Conservation (phyloP, 2,113 vertebrate species). For the Prinia subflava region DNA sequence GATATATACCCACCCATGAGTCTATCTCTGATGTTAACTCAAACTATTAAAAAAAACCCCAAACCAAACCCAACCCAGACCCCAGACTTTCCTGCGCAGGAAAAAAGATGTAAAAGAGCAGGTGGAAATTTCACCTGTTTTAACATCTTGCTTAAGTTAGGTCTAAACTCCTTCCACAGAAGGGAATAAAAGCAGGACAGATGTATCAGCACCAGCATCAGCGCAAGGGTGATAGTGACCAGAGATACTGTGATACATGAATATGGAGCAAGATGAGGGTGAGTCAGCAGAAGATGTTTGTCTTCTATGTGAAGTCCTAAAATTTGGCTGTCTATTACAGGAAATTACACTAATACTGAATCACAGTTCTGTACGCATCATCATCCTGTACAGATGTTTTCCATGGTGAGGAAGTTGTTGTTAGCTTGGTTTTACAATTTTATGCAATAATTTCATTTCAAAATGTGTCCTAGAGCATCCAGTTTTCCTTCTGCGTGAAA, state of each 20-base stretch:
- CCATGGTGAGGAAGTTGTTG: neutral
- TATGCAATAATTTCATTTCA: neutral
- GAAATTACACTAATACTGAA: constrained; percentile 9
- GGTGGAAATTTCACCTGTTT: neutral
- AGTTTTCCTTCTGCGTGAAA: neutral
- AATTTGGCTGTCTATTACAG: neutral
- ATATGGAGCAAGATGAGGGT: neutral
- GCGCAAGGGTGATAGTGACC: neutral
- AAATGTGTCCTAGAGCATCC: neutral
- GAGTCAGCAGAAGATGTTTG: constrained; percentile 19
- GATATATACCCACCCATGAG: neutral
- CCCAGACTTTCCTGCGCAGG: neutral
- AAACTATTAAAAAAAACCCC: neutral
- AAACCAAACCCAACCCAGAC: neutral
- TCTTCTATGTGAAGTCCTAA: neutral
- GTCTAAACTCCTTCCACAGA: neutral
- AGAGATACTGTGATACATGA: neutral
- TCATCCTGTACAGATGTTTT: neutral
- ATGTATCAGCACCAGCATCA: neutral
- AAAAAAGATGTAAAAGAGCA: neutral
- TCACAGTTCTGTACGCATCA: neutral
- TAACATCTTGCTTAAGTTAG: neutral
- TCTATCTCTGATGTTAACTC: neutral
- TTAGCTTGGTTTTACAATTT: neutral
- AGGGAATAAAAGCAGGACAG: neutral